Evolutionary conservation across 1,140 invertebrate genomes (phyloP).

Genomic region (Trichonephila inaurata): DNA sequence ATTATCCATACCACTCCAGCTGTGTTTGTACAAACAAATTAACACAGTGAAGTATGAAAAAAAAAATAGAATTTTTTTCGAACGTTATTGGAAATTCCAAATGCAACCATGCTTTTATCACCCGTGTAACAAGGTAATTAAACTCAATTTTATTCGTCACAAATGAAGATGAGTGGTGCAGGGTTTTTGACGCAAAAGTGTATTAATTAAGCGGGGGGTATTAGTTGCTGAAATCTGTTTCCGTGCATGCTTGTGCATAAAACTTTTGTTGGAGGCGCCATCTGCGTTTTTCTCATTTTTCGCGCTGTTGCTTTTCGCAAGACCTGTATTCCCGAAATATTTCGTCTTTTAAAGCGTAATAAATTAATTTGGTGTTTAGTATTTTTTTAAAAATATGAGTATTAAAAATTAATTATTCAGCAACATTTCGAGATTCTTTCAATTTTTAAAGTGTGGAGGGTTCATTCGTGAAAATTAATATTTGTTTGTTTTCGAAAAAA

Average conservation of each 20-base stretch:
- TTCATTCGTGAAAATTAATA: too few species aligned
- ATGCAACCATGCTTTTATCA: background rate
- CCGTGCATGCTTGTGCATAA: background rate
- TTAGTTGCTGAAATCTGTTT: background rate
- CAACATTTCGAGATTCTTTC: too few species aligned
- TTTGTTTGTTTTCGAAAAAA: too few species aligned
- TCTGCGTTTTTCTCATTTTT: background rate
- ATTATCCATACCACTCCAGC: background rate
- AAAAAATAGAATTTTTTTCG: background rate
- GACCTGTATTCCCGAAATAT: background rate
- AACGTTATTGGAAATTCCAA: slow-evolving; percentile 39
- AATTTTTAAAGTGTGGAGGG: too few species aligned
- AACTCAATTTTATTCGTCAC: slow-evolving; percentile 21
- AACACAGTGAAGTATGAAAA: background rate
- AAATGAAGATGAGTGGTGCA: slow-evolving; percentile 1
- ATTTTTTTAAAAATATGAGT: too few species aligned
- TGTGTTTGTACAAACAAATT: background rate
- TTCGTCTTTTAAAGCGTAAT: background rate
- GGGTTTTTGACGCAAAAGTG: background rate
- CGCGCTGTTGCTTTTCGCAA: background rate
- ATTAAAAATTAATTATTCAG: too few species aligned
- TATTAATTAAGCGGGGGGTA: background rate
- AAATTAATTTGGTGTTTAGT: too few species aligned
- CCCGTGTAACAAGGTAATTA: slow-evolving; percentile 1
- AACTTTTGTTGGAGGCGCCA: background rate